Evolutionary conservation across 1,140 invertebrate species (phyloP).

Genomic region (Leptinotarsa undecemlineata): DNA sequence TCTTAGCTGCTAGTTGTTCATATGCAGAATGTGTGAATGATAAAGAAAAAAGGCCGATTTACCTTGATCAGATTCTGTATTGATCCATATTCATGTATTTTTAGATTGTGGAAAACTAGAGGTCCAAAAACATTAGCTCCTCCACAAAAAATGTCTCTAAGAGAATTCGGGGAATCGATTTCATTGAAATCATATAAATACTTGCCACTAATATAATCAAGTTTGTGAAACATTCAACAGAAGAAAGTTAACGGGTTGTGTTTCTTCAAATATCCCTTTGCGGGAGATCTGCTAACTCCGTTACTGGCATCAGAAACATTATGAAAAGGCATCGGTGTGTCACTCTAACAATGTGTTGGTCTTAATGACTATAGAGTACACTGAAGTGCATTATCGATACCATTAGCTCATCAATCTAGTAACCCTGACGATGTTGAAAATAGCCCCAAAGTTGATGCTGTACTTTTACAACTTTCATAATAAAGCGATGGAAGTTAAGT

Average conservation of each 20-base stretch:
- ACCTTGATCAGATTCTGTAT: too few species aligned
- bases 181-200: too few species aligned
- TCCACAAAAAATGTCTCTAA: too few species aligned
- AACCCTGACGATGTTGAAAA: conserved; percentile 17
- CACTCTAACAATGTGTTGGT: conserved; percentile 17
- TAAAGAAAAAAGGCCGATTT: too few species aligned
- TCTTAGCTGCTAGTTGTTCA: too few species aligned
- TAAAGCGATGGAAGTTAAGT: conserved; percentile 21
- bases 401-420: conserved; percentile 27
- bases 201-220: too few species aligned
- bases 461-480: conserved; percentile 16
- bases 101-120: too few species aligned
- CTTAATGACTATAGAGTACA: conserved; percentile 24
- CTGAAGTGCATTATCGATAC: conserved; percentile 25
- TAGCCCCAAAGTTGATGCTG: conserved; percentile 3
- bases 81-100: too few species aligned
- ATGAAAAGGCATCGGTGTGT: conserved; percentile 20
- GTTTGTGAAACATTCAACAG: background rate
- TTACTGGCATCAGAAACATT: background rate
- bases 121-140: too few species aligned
- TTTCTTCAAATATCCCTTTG: background rate
- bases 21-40: too few species aligned
- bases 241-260: background rate
- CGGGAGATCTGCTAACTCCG: background rate
- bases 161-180: too few species aligned